Base-by-base conservation (phyloP, 2,888 invertebrate genomes). In the Ophion obscuratus region DNA sequence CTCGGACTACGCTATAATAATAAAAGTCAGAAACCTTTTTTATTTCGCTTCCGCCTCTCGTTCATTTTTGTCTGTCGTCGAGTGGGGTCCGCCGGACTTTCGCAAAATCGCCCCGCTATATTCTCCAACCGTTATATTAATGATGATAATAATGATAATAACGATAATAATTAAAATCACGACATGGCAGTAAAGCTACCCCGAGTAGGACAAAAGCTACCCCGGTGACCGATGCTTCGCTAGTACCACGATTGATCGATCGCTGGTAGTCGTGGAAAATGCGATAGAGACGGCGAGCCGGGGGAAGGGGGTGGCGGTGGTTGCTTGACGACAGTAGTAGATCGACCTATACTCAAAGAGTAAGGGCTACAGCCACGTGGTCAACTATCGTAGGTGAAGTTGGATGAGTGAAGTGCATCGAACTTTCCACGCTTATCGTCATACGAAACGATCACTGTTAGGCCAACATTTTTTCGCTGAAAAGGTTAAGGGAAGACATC, bases 1-100 rank as follows among this genome's bases (percentile, higher is more conserved):
- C 27, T 20, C 10, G 5, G 4, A 31, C n/a, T 47, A 47, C 64
- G n/a, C 71, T 36, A 59, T 78, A 78, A 78, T 83, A 83, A 83
- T 83, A 78, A 83, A 78, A 83, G 71, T 77, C 64, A 36, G 71
- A 59, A 77, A 40, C 6, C 62, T 17, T 14, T 53, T 53, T 53
- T 53, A 53, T 53, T 53, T 53, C 53, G 14, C 53, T 53, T 53
- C 53, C 53, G 53, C 14, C 53, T 53, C 53, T 53, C 53, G 53
- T 53, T 53, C 53, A 17, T 53, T 53, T 71, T 64, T 62, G 40
- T 70, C 24, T 57, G 68, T 68, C 78, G 61, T 44, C 61, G 70
- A 70, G 44, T 7, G 67, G n/a, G 17, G 20, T 17, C 17, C 67
- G 47, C 24, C 14, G 53, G 17, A 47, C 75, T 40, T 17, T 14